Evolutionary conservation across 2,113 vertebrate species (phyloP).

Genomic region (Tringa solitaria): DNA sequence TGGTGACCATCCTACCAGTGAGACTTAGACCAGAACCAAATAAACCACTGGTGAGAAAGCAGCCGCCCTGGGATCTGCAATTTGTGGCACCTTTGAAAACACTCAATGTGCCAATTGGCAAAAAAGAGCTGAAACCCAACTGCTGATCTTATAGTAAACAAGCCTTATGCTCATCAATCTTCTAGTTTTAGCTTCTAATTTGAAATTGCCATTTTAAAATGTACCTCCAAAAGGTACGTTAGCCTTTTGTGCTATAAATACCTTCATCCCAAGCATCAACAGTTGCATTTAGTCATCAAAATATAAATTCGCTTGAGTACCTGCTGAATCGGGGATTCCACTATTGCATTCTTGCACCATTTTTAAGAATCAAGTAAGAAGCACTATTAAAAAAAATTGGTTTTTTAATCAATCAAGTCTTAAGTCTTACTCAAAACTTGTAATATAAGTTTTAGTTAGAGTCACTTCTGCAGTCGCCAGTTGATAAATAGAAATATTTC

Average conservation of each 20-base stretch:
- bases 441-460: not conserved
- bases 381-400: too few relatives aligned
- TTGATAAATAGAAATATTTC: not conserved
- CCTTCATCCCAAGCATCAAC: not conserved
- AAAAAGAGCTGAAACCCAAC: not conserved
- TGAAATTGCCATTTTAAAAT: not conserved
- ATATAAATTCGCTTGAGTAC: not conserved
- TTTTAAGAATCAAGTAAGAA: not conserved
- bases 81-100: not conserved
- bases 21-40: not conserved
- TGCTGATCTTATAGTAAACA: not conserved
- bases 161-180: not conserved
- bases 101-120: not conserved
- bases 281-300: not conserved
- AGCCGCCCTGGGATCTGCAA: too few relatives aligned
- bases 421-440: not conserved
- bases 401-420: too few relatives aligned
- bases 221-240: not conserved
- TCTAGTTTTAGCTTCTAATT: not conserved
- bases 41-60: not conserved
- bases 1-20: too few relatives aligned
- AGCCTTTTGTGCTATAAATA: not conserved
- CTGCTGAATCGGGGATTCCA: fast-evolving
- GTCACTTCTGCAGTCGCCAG: not conserved
- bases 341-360: not conserved